phyloP scores from a whole-genome alignment of 1,140 invertebrate species.

The Lordiphosa collinella region DNA sequence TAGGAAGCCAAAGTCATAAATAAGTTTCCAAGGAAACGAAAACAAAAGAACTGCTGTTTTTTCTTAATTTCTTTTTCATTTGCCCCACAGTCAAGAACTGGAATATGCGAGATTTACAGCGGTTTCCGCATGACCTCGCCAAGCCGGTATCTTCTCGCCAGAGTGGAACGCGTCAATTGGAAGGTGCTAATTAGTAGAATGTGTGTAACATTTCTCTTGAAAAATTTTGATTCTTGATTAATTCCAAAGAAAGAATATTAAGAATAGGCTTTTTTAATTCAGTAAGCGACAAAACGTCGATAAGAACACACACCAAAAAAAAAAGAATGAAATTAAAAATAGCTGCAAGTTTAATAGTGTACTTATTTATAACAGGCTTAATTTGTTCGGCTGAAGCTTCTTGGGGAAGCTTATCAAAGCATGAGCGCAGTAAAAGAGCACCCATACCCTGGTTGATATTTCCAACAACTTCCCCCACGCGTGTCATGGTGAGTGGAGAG shows the following conservation, averaged over 20 bases:
- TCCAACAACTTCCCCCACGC: slow-evolving; percentile 67
- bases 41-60: background rate
- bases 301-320: slow-evolving; percentile 5
- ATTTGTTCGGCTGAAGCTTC: slow-evolving; percentile 4
- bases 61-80: background rate
- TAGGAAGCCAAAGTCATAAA: too few relatives aligned
- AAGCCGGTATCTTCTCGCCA: slow-evolving; percentile 1
- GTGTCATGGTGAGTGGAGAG: slow-evolving; percentile 48
- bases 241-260: slow-evolving; percentile 21
- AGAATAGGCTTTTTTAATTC: slow-evolving; percentile 16
- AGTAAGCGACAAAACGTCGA: slow-evolving; percentile 23
- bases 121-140: slow-evolving; percentile 44
- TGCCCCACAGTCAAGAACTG: slow-evolving; percentile 25
- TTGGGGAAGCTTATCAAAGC: slow-evolving; percentile 37
- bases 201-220: slow-evolving; percentile 57
- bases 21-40: background rate
- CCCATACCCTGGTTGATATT: slow-evolving; percentile 68
- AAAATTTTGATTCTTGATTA: slow-evolving; percentile 31
- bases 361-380: slow-evolving; percentile 13
- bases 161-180: slow-evolving; percentile 21
- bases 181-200: slow-evolving; percentile 61
- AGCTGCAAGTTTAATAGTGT: slow-evolving; percentile 2
- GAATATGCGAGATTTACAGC: slow-evolving; percentile 67
- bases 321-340: slow-evolving; percentile 41
- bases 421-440: slow-evolving; percentile 44